Base-by-base conservation (phyloP, 2,888 invertebrate species). In the Cerceris rybyensis region DNA sequence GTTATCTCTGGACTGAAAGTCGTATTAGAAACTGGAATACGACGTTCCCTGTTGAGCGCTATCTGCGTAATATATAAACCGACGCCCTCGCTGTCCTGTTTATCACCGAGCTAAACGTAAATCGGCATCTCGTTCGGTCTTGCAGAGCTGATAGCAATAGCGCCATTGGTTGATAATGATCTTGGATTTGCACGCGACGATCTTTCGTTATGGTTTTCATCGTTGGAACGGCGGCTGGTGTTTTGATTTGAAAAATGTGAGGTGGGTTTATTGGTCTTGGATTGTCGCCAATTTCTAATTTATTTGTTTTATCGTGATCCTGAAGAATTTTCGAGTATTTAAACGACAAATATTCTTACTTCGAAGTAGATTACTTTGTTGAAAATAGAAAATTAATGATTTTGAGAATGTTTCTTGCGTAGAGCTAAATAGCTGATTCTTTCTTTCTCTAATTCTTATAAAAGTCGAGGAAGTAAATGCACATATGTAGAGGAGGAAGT, bases 1-100 rank as follows among this genome's bases (percentile, higher is more conserved):
- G 70, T 75, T 83, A 83, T 81, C 82, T 72, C 59, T n/a, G 0
- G 13, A 39, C 61, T 16, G 58, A 65, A 82, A 75, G 67, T 80
- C 72, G 59, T 60, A 67, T 73, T 70, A 28, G 77, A 65, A 57
- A 61, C 41, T 64, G 65, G 66, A 79, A 76, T 81, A 43, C 78
- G 69, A 81, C 75, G 57, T 43, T 61, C 66, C 67, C 41, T 9
- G 28, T 28, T 42, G 39, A 70, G 72, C 61, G 70, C 78, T 83
- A 78, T 83, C 78, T 68, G 14, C 55, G 63, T 63, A 57, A 64
- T 57, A 69, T 60, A 57, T 57, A 72, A 65, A 67, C 59, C 4
- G 46, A 66, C 46, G 60, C 67, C 16, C 64, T 55, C 64, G 41
- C 68, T 58, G 9, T 16, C 28, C 41, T 80, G 49, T 83, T 82